Evolutionary conservation across 2,888 invertebrate species (phyloP).

Genomic region (Agrochola litura): DNA sequence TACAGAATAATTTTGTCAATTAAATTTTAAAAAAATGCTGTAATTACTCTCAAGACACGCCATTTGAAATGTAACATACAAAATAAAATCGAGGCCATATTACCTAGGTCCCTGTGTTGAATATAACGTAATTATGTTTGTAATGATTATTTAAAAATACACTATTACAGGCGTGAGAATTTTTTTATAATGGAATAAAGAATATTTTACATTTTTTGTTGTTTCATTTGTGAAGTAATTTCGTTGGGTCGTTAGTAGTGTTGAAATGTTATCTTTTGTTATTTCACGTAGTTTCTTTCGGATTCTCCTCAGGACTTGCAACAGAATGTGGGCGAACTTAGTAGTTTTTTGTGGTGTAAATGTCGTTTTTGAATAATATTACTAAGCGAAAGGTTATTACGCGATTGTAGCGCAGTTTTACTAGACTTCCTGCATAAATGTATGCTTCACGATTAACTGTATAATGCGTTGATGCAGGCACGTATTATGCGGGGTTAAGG

Average conservation of each 20-base stretch:
- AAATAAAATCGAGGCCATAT: constrained; percentile 68
- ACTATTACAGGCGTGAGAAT: constrained; percentile 64
- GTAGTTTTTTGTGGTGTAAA: too few relatives aligned
- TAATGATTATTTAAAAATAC: constrained; percentile 53
- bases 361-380: not conserved
- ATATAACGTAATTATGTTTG: constrained; percentile 50
- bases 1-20: constrained; percentile 68
- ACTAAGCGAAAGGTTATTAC: constrained; percentile 2
- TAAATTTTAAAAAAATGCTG: not conserved
- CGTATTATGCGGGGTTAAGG: constrained; percentile 54
- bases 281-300: not conserved
- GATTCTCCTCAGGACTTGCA: not conserved
- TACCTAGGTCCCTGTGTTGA: constrained; percentile 51
- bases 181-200: constrained; percentile 68
- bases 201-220: constrained; percentile 60
- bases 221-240: constrained; percentile 53
- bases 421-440: not conserved
- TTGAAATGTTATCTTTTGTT: constrained; percentile 27
- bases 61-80: constrained; percentile 63
- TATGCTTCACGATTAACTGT: constrained; percentile 4
- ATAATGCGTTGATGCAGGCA: constrained; percentile 23
- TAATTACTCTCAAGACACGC: constrained; percentile 46
- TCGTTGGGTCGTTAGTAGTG: not conserved
- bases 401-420: not conserved
- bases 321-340: not conserved